A percentile compares a stretch with the other conserved stretches of the same genome.
Evolutionary conservation across 2,888 invertebrate species (phyloP).

Genomic region (Cantharis lateralis): DNA sequence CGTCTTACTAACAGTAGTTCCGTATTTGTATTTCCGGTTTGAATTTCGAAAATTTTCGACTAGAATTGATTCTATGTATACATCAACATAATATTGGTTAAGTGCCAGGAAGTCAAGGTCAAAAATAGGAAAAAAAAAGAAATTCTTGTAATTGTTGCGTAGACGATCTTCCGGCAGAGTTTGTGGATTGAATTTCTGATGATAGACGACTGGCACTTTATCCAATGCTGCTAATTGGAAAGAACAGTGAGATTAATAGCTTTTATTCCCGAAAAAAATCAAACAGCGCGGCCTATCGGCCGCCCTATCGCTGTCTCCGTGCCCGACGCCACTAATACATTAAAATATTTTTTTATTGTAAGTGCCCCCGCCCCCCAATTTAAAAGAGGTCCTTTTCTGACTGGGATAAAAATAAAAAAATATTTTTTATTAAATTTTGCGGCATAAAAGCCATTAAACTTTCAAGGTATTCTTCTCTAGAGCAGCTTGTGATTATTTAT

Average conservation of each 20-base stretch:
- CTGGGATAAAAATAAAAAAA: no score
- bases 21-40: neutral
- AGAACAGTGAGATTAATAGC: no score
- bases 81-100: no score
- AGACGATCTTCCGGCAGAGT: neutral
- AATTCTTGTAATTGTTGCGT: neutral
- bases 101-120: neutral
- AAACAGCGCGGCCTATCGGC: neutral
- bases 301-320: no score
- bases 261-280: no score
- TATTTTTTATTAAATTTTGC: neutral
- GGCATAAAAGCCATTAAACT: conserved; percentile 22
- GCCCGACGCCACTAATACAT: no score
- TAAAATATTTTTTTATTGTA: no score
- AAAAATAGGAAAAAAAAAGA: neutral
- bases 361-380: no score
- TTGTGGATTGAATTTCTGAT: neutral
- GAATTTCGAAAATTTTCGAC: no score
- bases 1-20: neutral
- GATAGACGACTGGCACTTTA: neutral
- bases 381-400: no score
- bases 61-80: no score
- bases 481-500: neutral
- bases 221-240: neutral
- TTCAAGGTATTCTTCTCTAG: conserved; percentile 21